Conservation (phyloP, 2,797 vertebrate species). For the Tadarida brasiliensis region DNA sequence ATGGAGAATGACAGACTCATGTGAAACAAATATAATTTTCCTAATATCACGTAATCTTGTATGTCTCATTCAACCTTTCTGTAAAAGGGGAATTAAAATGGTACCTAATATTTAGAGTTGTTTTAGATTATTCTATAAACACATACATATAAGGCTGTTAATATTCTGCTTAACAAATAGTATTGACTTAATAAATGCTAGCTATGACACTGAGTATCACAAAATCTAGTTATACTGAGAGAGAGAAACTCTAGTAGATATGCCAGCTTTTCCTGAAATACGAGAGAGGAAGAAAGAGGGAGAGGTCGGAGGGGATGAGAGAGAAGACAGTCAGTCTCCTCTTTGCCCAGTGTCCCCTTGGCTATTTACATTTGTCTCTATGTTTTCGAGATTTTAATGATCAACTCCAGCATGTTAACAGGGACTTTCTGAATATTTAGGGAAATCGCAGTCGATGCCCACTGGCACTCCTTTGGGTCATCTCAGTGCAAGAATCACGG, state of each 20-base stretch:
- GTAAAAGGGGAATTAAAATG: background rate
- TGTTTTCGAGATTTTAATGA: background rate
- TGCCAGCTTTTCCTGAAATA: background rate
- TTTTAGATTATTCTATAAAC: background rate
- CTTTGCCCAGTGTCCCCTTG: background rate
- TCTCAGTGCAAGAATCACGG: background rate
- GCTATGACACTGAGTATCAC: background rate
- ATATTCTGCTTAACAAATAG: background rate
- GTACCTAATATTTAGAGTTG: background rate
- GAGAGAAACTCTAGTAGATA: background rate
- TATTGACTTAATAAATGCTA: background rate
- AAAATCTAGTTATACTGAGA: background rate
- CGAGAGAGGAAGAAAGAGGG: no score
- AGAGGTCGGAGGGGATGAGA: fast-evolving
- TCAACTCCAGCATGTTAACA: background rate
- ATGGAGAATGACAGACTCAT: background rate
- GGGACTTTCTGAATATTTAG: background rate
- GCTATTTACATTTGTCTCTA: background rate
- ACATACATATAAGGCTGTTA: background rate
- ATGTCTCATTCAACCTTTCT: background rate
- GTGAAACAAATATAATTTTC: background rate
- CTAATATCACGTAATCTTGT: background rate
- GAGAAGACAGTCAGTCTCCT: background rate
- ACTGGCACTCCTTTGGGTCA: background rate
- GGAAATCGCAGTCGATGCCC: background rate